Evolutionary conservation across 2,113 vertebrate genomes (phyloP), one percentile per base, ranked within the genome.

Genomic region (Paralichthys olivaceus): DNA sequence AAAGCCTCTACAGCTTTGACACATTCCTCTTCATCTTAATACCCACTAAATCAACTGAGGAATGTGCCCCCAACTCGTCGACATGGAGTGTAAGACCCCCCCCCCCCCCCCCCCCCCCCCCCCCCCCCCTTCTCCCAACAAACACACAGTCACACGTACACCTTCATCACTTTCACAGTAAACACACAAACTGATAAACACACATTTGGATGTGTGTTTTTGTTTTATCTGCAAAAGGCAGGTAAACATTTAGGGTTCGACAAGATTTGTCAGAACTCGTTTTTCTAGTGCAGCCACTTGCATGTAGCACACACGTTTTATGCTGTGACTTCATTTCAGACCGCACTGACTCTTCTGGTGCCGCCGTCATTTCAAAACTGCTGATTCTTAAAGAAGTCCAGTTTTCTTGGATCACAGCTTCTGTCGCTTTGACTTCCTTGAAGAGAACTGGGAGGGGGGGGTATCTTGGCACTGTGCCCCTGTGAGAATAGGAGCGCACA

Each of bases 21-120:
- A 88, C 93, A 94, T 93, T 93, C 94, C 90, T 92, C 84, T 80
- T 91, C 87, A 91, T 90, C 91, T 93, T 94, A 94, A 88, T 91
- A 88, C 75, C 80, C 53, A 89, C 87, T 94, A 94, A 95, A 95
- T 94, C 90, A 93, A 93, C 84, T 85, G 11, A 90, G 91, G 93
- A 94, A 94, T 94, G 93, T 60, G 68, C 81, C 83, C 69, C 74
- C 76, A 57, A 72, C 84, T 72, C n/a, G 28, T 79, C 53, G 49
- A 87, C 79, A 83, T 76, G 45, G 63, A 82, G 72, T 86, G 76
- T 67, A 80, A 74, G 83, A 47, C 17, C 64, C 56, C 57, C 66
- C 61, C 56, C 23, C 22, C 40, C 49, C 7, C 47, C 5, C 47
- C 17, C 47, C 14, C 47, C 4, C 19, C 19, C 15, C 63, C 51